phyloP scores from a whole-genome alignment of 2,888 invertebrate genomes.

The Monopis laevigella region DNA sequence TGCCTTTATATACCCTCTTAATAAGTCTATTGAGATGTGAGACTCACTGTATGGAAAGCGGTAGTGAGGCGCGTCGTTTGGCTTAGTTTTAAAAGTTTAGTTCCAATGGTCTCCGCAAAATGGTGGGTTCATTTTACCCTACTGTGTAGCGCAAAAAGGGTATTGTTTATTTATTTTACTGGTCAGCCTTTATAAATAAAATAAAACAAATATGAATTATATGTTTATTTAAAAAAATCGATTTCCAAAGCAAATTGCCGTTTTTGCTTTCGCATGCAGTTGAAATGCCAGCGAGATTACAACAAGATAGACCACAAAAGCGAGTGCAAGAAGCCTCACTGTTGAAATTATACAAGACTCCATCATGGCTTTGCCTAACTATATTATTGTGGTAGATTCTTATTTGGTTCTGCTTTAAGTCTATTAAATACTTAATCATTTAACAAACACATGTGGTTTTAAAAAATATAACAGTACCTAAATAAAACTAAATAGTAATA shows the following conservation, averaged over 20 bases:
- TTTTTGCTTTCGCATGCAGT: slow-evolving; percentile 55
- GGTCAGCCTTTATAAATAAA: too few relatives aligned
- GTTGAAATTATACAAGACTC: slow-evolving; percentile 1
- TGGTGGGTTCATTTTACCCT: too few relatives aligned
- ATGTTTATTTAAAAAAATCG: slow-evolving; percentile 31
- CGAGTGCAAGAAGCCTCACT: neutral
- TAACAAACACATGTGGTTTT: too few relatives aligned
- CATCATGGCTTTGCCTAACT: neutral
- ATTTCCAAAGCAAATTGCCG: slow-evolving; percentile 60
- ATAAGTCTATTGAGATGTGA: too few relatives aligned
- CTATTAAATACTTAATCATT: neutral
- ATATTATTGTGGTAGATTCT: neutral
- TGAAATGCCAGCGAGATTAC: slow-evolving; percentile 35
- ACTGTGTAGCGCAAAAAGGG: too few relatives aligned
- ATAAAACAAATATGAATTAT: slow-evolving; percentile 12
- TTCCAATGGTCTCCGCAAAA: too few relatives aligned
- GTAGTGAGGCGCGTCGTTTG: too few relatives aligned
- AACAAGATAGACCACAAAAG: slow-evolving; percentile 6
- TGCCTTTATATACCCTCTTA: too few relatives aligned
- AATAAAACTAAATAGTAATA: neutral
- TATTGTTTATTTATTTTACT: too few relatives aligned
- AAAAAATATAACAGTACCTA: neutral
- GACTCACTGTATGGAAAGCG: too few relatives aligned
- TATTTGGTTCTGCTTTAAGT: neutral
- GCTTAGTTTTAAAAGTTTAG: too few relatives aligned